Base-by-base conservation (phyloP, 2,113 vertebrate species). In the Siniperca knerii region DNA sequence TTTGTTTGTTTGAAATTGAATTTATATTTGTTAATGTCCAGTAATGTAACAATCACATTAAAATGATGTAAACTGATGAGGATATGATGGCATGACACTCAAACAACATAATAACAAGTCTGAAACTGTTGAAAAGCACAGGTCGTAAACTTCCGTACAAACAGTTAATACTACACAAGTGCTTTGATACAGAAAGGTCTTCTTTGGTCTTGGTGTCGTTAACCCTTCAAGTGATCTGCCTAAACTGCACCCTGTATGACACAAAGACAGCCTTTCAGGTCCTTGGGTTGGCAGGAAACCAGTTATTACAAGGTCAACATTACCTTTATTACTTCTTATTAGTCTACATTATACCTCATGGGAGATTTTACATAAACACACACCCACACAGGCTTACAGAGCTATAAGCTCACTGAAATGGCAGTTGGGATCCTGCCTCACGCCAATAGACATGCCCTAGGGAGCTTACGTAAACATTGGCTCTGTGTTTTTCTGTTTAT, bases 291-390 rank as follows among this genome's bases (percentile, higher is more conserved):
- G 77, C 92, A 93, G 92, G 92, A 93, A 93, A 93, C 79, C 91
- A 85, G 89, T 90, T 83, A 83, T 91, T 92, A 92, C 74, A 79
- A 87, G 92, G 87, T 93, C 91, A 93, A 81, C 76, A 40, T 85
- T 86, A 90, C 75, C 86, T 89, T 93, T 93, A 92, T 93, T 90
- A 87, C 87, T 79, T 89, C 68, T 75, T 93, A 92, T 92, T 94
- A 92, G 91, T 77, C 81, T 79, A 52, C 78, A 82, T 83, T 79
- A 87, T 76, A 87, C 42, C 92, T 84, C 91, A 80, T 71, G 88
- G 88, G 87, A 85, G 75, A 66, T 86, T 90, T 91, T 83, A 88
- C 85, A 83, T 92, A 91, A 93, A 94, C 81, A 92, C 68, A 86
- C 85, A 60, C 72, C 62, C 77, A 80, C 77, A 67, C 44, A 42